Base-by-base conservation (phyloP, 2,797 vertebrate genomes). In the Schizothorax lantsangensis region DNA sequence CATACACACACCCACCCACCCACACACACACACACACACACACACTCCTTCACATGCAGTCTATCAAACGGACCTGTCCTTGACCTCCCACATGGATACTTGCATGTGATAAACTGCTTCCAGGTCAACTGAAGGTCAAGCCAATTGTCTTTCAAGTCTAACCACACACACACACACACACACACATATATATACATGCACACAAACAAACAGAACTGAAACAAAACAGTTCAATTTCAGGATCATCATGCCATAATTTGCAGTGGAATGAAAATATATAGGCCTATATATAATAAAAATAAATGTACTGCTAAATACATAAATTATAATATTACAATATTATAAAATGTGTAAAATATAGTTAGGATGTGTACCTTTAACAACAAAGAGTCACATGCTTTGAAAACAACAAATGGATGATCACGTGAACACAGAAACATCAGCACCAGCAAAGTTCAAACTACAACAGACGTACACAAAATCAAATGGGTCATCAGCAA, bases 81-180 rank as follows among this genome's bases (percentile, higher is more conserved):
- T 90, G 86, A 84, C 88, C 86, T 90, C 89, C 89, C 88, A 82
- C 26, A 26, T 86, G 86, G 86, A 81, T 75, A 43, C 72, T 86
- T 84, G 66, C 57, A 77, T 86, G 75, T 88, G 78, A 90, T 83
- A 82, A 89, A 89, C 89, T 84, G 86, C 86, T 87, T 90, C 89
- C 89, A 86, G 87, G 84, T 90, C 86, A 85, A 79, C 62, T 49
- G 54, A 85, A 75, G 87, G 85, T 81, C 87, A 86, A 79, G 52
- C 45, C 30, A 84, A 85, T 86, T 79, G 72, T 74, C 79, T 84
- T 45, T 59, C 84, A 88, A 74, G 69, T 43, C n/a, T 33, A 12
- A 71, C 45, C 75, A 83, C 30, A 77, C 73, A 79, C 23, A 62
- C 79, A n/a, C 6, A 30, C 69, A 73, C 54, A 74, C 14, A 36